Conservation (phyloP, 2,113 vertebrate species). For the Pica pica region DNA sequence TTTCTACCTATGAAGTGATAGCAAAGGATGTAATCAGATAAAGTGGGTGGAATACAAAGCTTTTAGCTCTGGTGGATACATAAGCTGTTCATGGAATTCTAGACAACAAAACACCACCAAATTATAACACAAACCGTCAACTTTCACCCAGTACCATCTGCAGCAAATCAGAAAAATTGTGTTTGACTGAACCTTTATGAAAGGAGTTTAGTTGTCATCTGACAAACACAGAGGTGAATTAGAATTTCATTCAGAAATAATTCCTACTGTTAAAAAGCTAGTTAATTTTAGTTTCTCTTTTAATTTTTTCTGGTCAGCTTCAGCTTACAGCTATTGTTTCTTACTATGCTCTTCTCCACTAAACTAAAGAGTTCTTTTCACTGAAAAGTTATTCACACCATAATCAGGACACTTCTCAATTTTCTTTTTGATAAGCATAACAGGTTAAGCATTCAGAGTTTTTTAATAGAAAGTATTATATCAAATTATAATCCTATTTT, state of each 20-base stretch:
- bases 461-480: neutral
- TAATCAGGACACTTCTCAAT: neutral
- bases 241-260: neutral
- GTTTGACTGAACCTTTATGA: neutral
- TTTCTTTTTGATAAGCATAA: neutral
- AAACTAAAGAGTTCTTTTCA: neutral
- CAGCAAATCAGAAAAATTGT: neutral
- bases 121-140: neutral
- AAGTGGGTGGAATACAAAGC: neutral
- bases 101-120: neutral
- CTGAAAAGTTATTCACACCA: neutral
- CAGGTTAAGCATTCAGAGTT: neutral
- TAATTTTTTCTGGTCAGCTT: neutral
- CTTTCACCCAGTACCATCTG: neutral
- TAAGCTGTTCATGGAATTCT: neutral
- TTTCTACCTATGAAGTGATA: neutral
- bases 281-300: neutral
- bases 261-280: neutral
- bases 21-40: neutral
- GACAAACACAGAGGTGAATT: neutral
- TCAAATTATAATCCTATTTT: neutral
- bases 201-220: neutral
- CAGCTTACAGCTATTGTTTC: neutral
- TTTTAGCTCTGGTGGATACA: neutral
- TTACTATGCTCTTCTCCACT: neutral